Evolutionary conservation across 2,113 vertebrate genomes (phyloP), one percentile per base, ranked within the genome.

Genomic region (Prinia subflava): DNA sequence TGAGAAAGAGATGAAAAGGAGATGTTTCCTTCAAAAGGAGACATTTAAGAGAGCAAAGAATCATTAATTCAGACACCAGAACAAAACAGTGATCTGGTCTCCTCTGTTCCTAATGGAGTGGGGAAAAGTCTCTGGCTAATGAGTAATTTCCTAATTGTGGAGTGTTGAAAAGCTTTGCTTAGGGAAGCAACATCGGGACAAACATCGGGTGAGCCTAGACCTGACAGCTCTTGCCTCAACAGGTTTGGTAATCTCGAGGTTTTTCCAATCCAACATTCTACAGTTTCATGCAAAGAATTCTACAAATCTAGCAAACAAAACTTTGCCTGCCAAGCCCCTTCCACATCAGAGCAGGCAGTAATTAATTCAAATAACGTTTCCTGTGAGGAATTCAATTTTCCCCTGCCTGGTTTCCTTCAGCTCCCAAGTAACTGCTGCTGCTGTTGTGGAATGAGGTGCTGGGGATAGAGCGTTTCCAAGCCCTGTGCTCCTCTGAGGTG

Each of bases 101-200:
- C 21, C 33, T 84, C 35, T 50, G n/a, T 12, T 76, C 49, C 57
- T 73, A 6, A 53, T 7, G 46, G 41, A 57, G 8, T 2, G 19
- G 14, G 33, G 41, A 50, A 23, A 64, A 70, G 22, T 33, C 59
- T 77, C 73, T 96, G 89, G 76, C 76, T 81, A 60, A 63, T 69
- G 46, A 42, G 46, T 89, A 49, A 78, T 53, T 62, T 83, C 15
- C 64, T 89, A 50, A 92, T 55, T 60, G 65, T 6, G 50, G 71
- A 69, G 56, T 33, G 89, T 33, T 91, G 89, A 70, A 89, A 80
- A 65, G 64, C 30, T 92, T 86, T 88, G 59, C 93, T 86, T 76
- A 31, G 44, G 67, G 55, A 90, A 69, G 31, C 68, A 65, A 19
- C 52, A 53, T 42, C 20, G 42, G 79, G 74, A 50, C 47, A 56